phyloP scores from a whole-genome alignment of 1,140 invertebrate species.

The Pollicipes pollicipes region DNA sequence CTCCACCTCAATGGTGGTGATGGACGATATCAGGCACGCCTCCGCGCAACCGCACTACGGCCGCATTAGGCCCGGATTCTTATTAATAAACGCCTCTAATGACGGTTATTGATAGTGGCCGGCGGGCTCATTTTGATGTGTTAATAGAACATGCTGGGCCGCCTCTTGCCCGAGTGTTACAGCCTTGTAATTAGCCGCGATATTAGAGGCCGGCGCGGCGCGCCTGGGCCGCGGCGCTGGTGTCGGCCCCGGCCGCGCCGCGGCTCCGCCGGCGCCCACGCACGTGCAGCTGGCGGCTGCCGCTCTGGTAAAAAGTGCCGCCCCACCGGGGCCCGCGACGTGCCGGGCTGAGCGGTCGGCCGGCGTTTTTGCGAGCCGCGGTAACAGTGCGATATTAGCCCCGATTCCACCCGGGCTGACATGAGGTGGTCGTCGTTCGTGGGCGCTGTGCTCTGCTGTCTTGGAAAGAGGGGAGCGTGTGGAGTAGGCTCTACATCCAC shows the following conservation, averaged over 20 bases:
- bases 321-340: not conserved
- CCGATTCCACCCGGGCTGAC: no score
- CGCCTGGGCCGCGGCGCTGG: no score
- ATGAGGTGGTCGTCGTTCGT: no score
- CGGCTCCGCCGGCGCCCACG: no score
- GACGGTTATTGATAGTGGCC: not conserved
- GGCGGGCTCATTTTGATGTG: conserved; percentile 1
- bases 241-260: no score
- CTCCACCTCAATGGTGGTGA: not conserved
- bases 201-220: not conserved
- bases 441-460: no score
- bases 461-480: no score
- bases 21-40: not conserved
- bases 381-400: no score
- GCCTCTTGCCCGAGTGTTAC: not conserved
- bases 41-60: not conserved
- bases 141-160: not conserved
- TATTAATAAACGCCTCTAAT: conserved; percentile 1
- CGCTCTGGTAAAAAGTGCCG: not conserved
- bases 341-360: no score
- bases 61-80: not conserved
- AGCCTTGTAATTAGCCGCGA: not conserved
- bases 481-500: no score
- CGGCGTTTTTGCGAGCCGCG: no score
- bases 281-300: no score